Percentiles rank a stretch among this genome's conserved stretches.
phyloP scores from a whole-genome alignment of 2,797 vertebrate species.

The Antennarius maculatus region DNA sequence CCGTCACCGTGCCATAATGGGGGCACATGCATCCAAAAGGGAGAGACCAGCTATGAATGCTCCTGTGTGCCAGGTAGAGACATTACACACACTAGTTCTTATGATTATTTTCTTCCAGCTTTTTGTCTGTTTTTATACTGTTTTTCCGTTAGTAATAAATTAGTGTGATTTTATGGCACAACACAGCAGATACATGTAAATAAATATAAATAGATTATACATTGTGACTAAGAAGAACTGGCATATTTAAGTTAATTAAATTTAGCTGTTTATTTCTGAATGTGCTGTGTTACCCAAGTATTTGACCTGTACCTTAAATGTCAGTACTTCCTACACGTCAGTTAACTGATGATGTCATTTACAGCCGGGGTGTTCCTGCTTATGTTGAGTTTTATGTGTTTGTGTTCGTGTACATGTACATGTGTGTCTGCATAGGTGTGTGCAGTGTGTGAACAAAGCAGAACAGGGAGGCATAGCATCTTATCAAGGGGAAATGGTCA shows the following conservation, averaged over 20 bases:
- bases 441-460: constrained; percentile 60
- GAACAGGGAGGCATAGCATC: constrained; percentile 74
- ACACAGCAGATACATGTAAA: too few relatives aligned
- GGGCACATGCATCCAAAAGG: constrained; percentile 88
- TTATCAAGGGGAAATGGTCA: constrained; percentile 84
- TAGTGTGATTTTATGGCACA: too few relatives aligned
- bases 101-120: neutral
- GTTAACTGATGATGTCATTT: constrained; percentile 55
- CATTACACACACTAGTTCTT: too few relatives aligned
- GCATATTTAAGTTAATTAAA: neutral
- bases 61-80: constrained; percentile 90
- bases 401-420: constrained; percentile 14
- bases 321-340: neutral
- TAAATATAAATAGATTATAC: too few relatives aligned
- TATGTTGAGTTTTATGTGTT: constrained; percentile 29
- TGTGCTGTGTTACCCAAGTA: neutral
- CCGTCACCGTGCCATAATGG: constrained; percentile 86
- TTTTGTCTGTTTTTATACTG: too few relatives aligned
- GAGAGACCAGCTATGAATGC: constrained; percentile 89
- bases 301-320: constrained; percentile 6
- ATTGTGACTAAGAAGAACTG: too few relatives aligned
- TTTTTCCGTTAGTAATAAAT: too few relatives aligned
- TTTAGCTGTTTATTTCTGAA: neutral
- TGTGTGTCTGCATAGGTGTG: constrained; percentile 33
- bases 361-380: constrained; percentile 51